Base-by-base conservation (phyloP, 2,113 vertebrate species). In the Silurus glanis region DNA sequence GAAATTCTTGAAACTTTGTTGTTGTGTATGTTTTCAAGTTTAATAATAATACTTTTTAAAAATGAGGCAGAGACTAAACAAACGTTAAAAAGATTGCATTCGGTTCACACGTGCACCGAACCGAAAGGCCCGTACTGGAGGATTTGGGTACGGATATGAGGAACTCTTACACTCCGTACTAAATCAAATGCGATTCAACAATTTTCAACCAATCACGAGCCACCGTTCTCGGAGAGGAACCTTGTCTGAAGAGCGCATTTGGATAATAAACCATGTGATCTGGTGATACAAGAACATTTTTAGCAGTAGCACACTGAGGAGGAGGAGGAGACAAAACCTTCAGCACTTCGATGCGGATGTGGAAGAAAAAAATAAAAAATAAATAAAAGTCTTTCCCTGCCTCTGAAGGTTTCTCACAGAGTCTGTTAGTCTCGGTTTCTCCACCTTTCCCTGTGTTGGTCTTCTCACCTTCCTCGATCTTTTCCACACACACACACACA, bases 321-420 rank as follows among this genome's bases (percentile, higher is more conserved):
- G 14, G 12, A 58, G 14, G 37, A 55, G 58, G 5, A 61, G 72
- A 79, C 49, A 19, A 61, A 5, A 25, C n/a, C 23, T 53, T 80
- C 23, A 81, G 45, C 71, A 84, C 14, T 82, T 82, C 19, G n/a
- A 82, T 4, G 37, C 69, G 53, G 47, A 67, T 66, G 19, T 84
- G 23, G 17, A 82, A 23, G 19, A 53, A 51, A 59, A 55, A 51
- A 64, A n/a, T n/a, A n/a, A n/a, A n/a, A n/a, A n/a, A n/a, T n/a
- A n/a, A n/a, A n/a, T n/a, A 59, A 55, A 51, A 64, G 19, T 51
- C 62, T 28, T 17, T 74, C 16, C 14, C n/a, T 58, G 7, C 6
- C 80, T 25, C 80, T 37, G 37, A 37, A 37, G 37, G 37, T 75
- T 12, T 23, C 19, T 28, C 47, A n/a, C 79, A 21, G 2, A 14